Conservation (phyloP, 2,888 invertebrate genomes). For the Strigamia maritima region DNA sequence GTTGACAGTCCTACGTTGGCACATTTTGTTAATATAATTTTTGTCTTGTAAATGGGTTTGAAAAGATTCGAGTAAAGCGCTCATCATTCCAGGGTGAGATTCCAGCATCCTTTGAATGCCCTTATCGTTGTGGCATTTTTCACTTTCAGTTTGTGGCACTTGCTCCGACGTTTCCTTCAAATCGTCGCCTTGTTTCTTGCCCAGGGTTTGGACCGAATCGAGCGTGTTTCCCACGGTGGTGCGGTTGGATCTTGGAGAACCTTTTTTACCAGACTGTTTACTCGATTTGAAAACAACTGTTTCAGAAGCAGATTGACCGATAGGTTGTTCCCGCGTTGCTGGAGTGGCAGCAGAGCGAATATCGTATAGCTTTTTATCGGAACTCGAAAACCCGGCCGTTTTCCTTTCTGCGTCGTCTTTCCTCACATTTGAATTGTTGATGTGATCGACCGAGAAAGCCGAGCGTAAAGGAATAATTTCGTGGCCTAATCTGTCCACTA, state of each 20-base stretch:
- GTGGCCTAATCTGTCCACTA: not conserved
- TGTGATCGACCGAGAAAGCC: constrained; percentile 2
- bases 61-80: not conserved
- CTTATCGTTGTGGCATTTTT: not conserved
- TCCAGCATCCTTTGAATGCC: not conserved
- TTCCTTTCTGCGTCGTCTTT: not conserved
- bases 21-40: not conserved
- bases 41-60: constrained; percentile 19
- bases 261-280: not conserved
- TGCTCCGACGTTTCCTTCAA: not conserved
- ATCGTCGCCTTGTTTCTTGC: not conserved
- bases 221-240: not conserved
- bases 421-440: not conserved
- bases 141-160: not conserved
- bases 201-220: not conserved
- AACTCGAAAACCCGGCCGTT: not conserved
- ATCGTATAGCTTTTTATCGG: not conserved
- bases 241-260: not conserved
- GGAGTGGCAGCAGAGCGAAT: not conserved
- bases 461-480: not conserved
- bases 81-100: not conserved
- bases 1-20: not conserved
- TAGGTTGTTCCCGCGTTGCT: constrained; percentile 23
- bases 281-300: not conserved
- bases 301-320: constrained; percentile 36